Evolutionary conservation across 2,888 invertebrate species (phyloP).

Genomic region (Melikaiella ostensackeni): DNA sequence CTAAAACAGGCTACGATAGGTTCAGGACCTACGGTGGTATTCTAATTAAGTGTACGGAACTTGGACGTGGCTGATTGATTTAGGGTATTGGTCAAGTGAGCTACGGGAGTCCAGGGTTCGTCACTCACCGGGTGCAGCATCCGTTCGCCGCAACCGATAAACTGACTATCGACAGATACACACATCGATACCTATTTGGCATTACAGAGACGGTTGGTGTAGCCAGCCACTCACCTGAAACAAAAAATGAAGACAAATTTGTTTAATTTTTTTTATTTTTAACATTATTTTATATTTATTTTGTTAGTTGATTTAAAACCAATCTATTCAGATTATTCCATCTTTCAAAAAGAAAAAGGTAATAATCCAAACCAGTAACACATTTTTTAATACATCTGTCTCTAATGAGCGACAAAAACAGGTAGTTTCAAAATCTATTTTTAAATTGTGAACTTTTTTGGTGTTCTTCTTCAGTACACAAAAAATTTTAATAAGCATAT

Average conservation of each 20-base stretch:
- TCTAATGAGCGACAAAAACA: no score
- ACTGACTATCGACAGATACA: slow-evolving; percentile 75
- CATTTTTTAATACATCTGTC: no score
- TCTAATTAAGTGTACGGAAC: slow-evolving; percentile 57
- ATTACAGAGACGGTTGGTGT: slow-evolving; percentile 76
- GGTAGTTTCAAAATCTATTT: no score
- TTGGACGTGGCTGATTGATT: slow-evolving; percentile 66
- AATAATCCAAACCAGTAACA: no score
- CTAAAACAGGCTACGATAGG: slow-evolving; percentile 57
- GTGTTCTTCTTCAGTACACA: no score
- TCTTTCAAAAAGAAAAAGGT: no score
- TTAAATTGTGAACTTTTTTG: no score
- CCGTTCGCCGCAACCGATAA: slow-evolving; percentile 77
- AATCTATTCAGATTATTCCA: no score
- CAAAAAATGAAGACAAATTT: slow-evolving; percentile 56
- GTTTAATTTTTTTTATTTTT: neutral
- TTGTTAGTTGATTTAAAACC: no score
- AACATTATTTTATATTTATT: neutral
- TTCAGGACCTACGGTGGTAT: slow-evolving; percentile 58
- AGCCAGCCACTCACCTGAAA: slow-evolving; percentile 77
- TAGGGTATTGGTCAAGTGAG: slow-evolving; percentile 70
- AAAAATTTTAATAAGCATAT: no score
- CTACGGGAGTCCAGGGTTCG: slow-evolving; percentile 71
- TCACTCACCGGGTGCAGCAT: slow-evolving; percentile 78
- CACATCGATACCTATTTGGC: slow-evolving; percentile 78